Conservation (phyloP, 2,113 vertebrate species). For the Pterocles gutturalis region DNA sequence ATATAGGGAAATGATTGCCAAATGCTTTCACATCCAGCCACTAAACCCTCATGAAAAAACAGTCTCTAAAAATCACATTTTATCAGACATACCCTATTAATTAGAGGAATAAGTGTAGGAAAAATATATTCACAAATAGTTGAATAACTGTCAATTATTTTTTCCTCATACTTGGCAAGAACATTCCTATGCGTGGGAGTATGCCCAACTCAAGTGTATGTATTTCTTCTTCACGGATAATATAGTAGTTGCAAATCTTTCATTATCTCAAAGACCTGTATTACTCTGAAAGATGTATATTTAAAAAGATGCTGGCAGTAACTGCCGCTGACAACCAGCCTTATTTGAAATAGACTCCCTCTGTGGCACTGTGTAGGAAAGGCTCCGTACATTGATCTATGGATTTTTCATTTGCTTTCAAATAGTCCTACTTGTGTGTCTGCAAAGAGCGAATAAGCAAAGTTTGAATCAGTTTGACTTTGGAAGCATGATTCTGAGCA, state of each 20-base stretch:
- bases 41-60: not conserved
- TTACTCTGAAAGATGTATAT: constrained; percentile 66
- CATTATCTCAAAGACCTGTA: constrained; percentile 61
- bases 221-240: constrained; percentile 23
- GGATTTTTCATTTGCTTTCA: constrained; percentile 75
- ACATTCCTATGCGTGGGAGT: not conserved
- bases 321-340: constrained; percentile 44
- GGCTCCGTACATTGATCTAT: constrained; percentile 47
- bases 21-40: not conserved
- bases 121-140: not conserved
- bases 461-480: constrained; percentile 79
- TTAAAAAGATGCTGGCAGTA: constrained; percentile 67
- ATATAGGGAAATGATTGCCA: not conserved
- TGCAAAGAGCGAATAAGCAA: constrained; percentile 73
- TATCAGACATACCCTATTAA: constrained; percentile 11
- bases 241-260: constrained; percentile 56
- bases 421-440: constrained; percentile 52
- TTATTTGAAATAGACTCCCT: constrained; percentile 60
- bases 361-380: constrained; percentile 34
- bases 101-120: constrained; percentile 10
- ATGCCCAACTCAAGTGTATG: not conserved
- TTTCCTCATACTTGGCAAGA: not conserved
- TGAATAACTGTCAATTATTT: constrained; percentile 58
- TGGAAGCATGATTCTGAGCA: constrained; percentile 78
- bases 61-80: not conserved